phyloP scores from a whole-genome alignment of 2,797 vertebrate species.

The Hafferia zeledoni region DNA sequence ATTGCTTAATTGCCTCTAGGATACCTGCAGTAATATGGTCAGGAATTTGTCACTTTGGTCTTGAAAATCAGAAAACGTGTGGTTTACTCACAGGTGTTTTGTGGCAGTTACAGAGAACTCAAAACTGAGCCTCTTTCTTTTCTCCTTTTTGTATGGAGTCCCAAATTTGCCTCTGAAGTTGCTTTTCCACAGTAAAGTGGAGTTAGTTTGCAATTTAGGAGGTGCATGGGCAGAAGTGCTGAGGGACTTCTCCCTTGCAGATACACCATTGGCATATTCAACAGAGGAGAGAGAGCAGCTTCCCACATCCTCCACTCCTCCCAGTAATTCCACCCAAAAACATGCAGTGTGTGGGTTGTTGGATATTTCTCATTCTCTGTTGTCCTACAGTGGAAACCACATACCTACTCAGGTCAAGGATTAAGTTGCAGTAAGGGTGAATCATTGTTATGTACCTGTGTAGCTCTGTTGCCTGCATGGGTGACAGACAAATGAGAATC shows the following conservation, averaged over 20 bases:
- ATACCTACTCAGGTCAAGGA: not conserved
- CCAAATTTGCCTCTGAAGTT: not conserved
- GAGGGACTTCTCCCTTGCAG: not conserved
- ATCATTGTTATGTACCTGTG: not conserved
- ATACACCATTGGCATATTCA: fast-evolving
- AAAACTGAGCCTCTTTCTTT: not conserved
- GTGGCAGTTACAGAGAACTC: fast-evolving
- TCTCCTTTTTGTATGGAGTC: not conserved
- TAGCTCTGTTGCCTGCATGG: not conserved
- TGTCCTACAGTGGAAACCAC: not conserved
- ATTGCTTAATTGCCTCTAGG: slow-evolving; percentile 1
- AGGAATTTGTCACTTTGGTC: not conserved
- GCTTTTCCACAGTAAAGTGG: not conserved
- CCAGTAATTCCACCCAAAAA: not conserved
- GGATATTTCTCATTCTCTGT: not conserved
- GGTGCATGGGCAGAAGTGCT: not conserved
- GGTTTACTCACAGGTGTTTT: not conserved
- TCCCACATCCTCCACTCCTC: not conserved
- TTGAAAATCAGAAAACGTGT: not conserved
- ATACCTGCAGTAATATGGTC: not conserved
- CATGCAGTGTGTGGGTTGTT: fast-evolving
- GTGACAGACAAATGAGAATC: not conserved
- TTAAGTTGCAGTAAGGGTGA: not conserved
- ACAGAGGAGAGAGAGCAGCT: not conserved
- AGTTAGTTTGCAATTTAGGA: not conserved